Base-by-base conservation (phyloP, 2,888 invertebrate species). In the Agrotis clavis region DNA sequence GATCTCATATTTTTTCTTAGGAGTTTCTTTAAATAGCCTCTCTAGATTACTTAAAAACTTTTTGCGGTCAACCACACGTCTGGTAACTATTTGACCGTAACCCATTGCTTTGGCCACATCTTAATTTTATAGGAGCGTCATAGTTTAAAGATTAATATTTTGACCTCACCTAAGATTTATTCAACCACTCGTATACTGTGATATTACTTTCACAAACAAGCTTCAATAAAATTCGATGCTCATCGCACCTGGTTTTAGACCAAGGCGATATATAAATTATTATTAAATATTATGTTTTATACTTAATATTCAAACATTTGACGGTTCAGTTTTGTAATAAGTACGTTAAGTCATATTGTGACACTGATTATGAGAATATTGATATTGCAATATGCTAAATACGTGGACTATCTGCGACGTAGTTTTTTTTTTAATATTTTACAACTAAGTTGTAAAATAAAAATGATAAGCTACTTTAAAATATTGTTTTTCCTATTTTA, bases 351-450 rank as follows among this genome's bases (percentile, higher is more conserved):
- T 18, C n/a, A 7, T 66, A 53, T 74, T 74, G 77, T 53, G 67
- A 67, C 74, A 74, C 63, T 67, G 54, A 67, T 60, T 74, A 74
- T 59, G 65, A 71, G 54, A 35, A 45, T 41, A 41, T 41, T 41
- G 14, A 2, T 47, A 30, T 77, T 67, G 19, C 81, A 56, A 64
- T 64, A 64, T 41, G 13, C 9, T 35, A 18, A 70, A 69, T 70
- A 11, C 70, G 81, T 81, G 81, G 41, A 75, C 41, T 67, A 76
- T 76, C 70, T 30, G 13, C n/a, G 30, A 19, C 30, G 18, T 51
- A 45, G 9, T 13, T 18, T 18, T 35, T 16, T 41, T 47, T 68
- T 35, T 0, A 21, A 1, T 57, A 21, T 56, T 56, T 9, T n/a
- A 45, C 45, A 61, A 47, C 19, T 6, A 13, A 11, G 11, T 41